phyloP scores from a whole-genome alignment of 2,113 vertebrate species.

The Caranx melampygus region DNA sequence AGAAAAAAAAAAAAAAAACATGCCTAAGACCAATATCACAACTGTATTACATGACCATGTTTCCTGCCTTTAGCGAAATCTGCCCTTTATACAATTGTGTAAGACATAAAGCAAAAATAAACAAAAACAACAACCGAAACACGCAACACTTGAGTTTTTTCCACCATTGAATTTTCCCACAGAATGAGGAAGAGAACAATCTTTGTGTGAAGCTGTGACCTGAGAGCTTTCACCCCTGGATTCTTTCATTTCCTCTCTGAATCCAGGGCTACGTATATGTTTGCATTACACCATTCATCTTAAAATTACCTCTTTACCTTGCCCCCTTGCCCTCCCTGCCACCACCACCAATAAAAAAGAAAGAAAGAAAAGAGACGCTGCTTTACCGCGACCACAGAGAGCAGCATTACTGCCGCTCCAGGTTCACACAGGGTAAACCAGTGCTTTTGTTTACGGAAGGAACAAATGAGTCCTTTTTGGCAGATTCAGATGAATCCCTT shows the following conservation, averaged over 20 bases:
- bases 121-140: neutral
- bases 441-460: constrained; percentile 23
- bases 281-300: constrained; percentile 25
- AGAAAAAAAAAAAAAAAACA: constrained; percentile 9
- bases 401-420: neutral
- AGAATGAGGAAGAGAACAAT: constrained; percentile 35
- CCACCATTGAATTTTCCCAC: neutral
- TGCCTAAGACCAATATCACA: neutral
- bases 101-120: neutral
- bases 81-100: neutral
- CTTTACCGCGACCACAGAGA: constrained; percentile 14
- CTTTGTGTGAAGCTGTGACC: constrained; percentile 35
- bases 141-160: neutral
- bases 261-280: constrained; percentile 29
- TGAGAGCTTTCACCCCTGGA: constrained; percentile 23
- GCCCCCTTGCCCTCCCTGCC: too few species aligned
- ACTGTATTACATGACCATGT: neutral
- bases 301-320: constrained; percentile 1
- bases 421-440: constrained; percentile 13
- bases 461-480: constrained; percentile 18
- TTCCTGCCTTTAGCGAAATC: constrained; percentile 26
- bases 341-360: too few species aligned
- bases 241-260: constrained; percentile 62
- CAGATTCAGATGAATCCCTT: neutral
- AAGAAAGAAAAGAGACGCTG: too few species aligned